A percentile compares a stretch with the other conserved stretches of the same genome.
Conservation (phyloP, 2,113 vertebrate species). For the Pluvianellus socialis region DNA sequence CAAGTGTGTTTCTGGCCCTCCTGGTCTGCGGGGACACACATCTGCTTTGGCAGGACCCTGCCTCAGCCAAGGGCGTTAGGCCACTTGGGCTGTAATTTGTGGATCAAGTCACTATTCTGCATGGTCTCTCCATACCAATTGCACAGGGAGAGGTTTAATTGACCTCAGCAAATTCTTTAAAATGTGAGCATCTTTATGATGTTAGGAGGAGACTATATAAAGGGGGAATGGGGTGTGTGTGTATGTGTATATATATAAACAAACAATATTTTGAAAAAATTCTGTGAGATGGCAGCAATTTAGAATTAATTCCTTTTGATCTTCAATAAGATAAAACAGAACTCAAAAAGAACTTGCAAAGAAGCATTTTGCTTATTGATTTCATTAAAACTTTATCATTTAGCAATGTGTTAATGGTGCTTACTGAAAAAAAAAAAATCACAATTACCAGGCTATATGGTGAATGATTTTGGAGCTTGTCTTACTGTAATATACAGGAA, state of each 20-base stretch:
- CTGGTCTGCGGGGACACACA: background rate
- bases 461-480: conserved; percentile 15
- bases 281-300: background rate
- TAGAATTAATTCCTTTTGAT: background rate
- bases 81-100: background rate
- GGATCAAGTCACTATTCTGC: background rate
- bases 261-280: background rate
- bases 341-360: background rate
- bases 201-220: background rate
- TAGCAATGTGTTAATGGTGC: conserved; percentile 6
- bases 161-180: background rate
- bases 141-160: too few relatives aligned
- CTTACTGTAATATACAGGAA: background rate
- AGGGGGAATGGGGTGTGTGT: background rate
- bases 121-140: background rate
- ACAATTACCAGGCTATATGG: conserved; percentile 11
- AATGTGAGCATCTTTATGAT: background rate
- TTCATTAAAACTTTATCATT: conserved; percentile 2
- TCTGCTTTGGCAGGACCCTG: background rate
- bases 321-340: background rate
- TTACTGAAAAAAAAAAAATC: background rate
- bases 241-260: too few relatives aligned
- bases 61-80: background rate
- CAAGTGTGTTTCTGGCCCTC: background rate
- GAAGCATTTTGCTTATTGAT: background rate